These are phyloP conservation scores for Lasiurus cinereus DNA, from an alignment of 2,113 vertebrate genomes.

Conservation along the genomic window DNA sequence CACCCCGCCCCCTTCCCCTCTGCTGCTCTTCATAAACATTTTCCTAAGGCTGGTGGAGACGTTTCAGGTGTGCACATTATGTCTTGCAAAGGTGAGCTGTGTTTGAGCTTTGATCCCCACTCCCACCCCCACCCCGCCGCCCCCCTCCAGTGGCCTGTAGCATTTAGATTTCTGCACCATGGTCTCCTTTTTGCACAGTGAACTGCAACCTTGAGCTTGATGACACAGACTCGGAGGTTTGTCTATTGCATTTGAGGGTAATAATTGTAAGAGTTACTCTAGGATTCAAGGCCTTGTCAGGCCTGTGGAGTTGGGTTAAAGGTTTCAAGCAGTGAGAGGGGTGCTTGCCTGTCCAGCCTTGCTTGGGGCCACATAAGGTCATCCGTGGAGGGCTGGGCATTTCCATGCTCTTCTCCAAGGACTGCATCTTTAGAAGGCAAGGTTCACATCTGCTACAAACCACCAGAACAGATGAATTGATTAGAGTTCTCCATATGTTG, in stretches of 20 bases:
- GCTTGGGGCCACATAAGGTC: not conserved
- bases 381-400: not conserved
- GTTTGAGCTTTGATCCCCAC: not conserved
- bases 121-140: rapidly evolving
- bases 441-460: not conserved
- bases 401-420: not conserved
- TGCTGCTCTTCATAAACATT: conserved; percentile 2
- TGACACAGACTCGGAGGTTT: not conserved
- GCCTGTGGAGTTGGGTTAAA: not conserved
- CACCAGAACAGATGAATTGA: not conserved
- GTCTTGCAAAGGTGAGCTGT: not conserved
- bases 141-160: not conserved
- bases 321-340: not conserved
- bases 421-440: conserved; percentile 36
- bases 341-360: not conserved
- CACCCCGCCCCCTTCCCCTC: not conserved
- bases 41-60: not conserved
- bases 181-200: not conserved
- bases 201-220: not conserved
- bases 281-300: not conserved
- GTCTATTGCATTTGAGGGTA: not conserved
- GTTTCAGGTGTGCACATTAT: not conserved
- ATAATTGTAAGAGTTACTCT: not conserved
- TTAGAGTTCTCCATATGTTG: not conserved
- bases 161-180: not conserved